Evolutionary conservation across 2,113 vertebrate genomes (phyloP), one percentile per base, ranked within the genome.

Genomic region (Paraplagusia blochii): DNA sequence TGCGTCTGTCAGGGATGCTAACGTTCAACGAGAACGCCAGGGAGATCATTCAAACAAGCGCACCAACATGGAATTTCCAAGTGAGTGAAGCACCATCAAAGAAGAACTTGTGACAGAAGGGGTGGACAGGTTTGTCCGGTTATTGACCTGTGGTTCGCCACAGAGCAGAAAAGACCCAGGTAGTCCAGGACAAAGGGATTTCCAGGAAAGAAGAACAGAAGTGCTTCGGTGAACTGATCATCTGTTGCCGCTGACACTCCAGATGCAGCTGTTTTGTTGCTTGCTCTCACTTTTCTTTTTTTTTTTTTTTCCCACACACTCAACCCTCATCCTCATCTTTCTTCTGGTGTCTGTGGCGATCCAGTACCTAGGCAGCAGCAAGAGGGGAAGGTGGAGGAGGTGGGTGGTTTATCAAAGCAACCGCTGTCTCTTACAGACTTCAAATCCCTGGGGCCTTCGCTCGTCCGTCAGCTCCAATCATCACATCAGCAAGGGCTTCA

Each of bases 381-480:
- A 29, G 22, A 29, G 22, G 22, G 22, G 22, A 29, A 29, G 22
- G 22, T 29, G 22, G 22, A 29, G 22, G 22, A 29, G 22, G 22
- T 29, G 22, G 22, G 22, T 29, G 75, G 77, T 40, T 40, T 88
- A 89, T 91, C 89, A 91, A 90, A 91, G 90, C 74, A 83, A 79
- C 61, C 61, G 60, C 88, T 88, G 86, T 87, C 88, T 88, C 88
- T 86, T 86, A 83, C 63, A 80, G 88, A 89, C 89, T 90, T 90
- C 88, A 90, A 91, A 87, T 81, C 79, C 80, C 63, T 33, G 71
- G 69, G 76, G 79, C 85, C 78, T 11, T 11, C 57, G 45, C 77
- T 80, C 72, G 59, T 89, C 89, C 86, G 86, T 91, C 90, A 90
- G 80, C 82, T 82, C 88, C 87, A 88, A 89, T 91, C 88, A 89